These are phyloP conservation scores for Drosophila stalkeri DNA, from an alignment of 2,888 invertebrate species.

Conservation along the genomic window DNA sequence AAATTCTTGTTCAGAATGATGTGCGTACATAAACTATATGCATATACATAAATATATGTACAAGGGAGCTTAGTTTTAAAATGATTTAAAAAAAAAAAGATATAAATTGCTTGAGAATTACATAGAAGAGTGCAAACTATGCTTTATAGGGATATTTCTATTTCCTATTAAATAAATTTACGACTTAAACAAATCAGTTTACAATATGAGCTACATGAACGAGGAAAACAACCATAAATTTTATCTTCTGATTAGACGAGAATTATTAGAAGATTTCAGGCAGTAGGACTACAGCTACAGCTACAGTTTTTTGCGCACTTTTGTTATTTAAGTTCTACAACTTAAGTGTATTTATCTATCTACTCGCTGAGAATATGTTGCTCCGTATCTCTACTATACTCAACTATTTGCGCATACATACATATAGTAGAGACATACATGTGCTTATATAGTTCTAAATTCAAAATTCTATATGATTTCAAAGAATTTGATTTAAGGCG, in stretches of 20 bases:
- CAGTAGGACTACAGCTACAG: neutral
- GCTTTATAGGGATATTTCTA: no score
- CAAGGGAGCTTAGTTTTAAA: no score
- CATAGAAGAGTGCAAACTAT: no score
- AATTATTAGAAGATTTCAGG: neutral
- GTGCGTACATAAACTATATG: no score
- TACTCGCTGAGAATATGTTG: neutral
- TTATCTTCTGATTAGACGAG: neutral
- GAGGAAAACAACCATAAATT: no score
- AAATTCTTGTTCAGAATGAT: no score
- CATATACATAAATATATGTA: no score
- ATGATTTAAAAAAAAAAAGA: no score
- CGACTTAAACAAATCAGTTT: no score
- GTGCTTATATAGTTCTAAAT: neutral
- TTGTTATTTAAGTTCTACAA: neutral
- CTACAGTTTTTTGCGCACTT: neutral
- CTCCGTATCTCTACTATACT: neutral
- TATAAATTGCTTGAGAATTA: no score
- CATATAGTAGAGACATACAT: neutral
- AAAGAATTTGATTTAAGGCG: constrained; percentile 12
- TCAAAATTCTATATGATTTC: neutral
- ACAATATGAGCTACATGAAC: no score
- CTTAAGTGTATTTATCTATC: neutral
- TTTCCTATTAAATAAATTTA: no score
- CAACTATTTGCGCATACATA: constrained; percentile 1